Conservation (phyloP, 2,888 invertebrate species). For the Thelaira solivaga region DNA sequence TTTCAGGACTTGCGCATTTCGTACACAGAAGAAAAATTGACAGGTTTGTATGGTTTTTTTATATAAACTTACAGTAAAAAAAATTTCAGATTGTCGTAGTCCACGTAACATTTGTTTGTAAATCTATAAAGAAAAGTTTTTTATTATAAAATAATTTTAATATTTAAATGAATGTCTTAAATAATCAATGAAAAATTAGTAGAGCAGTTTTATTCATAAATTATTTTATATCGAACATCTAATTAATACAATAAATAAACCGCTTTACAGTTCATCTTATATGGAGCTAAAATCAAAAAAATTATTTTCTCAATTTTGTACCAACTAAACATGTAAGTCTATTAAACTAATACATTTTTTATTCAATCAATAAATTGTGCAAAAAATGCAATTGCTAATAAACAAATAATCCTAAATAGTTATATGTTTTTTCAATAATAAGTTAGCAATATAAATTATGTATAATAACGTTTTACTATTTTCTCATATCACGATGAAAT, state of each 20-base stretch:
- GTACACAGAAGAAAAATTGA: conserved; percentile 20
- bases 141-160: conserved; percentile 6
- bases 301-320: background rate
- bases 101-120: conserved; percentile 58
- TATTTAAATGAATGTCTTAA: conserved; percentile 17
- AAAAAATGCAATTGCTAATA: no score
- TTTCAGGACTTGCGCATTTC: conserved; percentile 33
- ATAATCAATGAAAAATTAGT: conserved; percentile 4
- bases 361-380: no score
- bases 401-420: no score
- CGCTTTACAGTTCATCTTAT: background rate
- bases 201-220: conserved; percentile 1
- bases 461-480: conserved; percentile 66
- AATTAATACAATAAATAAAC: conserved; percentile 9
- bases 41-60: conserved; percentile 21
- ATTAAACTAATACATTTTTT: background rate
- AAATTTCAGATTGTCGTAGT: conserved; percentile 57
- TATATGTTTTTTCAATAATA: no score
- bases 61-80: conserved; percentile 51
- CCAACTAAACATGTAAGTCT: background rate
- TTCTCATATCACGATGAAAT: conserved; percentile 47
- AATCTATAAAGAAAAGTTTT: conserved; percentile 38
- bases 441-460: no score
- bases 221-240: no score
- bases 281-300: no score